phyloP scores from a whole-genome alignment of 1,140 invertebrate species.

The Drosophila ambigua region DNA sequence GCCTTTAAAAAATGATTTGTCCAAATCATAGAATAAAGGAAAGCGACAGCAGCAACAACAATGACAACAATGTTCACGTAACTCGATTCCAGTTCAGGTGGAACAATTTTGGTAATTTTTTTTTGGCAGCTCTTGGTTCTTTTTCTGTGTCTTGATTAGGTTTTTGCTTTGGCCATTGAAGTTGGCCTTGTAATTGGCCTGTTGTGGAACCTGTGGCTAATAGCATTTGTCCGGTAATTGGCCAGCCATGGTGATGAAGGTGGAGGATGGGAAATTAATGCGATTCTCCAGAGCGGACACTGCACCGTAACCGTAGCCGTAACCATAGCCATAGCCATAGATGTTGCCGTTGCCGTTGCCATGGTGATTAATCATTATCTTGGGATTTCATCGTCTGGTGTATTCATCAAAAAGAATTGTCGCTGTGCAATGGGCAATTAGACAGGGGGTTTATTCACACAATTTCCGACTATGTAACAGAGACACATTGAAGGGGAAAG shows the following conservation, averaged over 20 bases:
- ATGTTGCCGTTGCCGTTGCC: conserved; percentile 18
- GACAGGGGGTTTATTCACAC: conserved; percentile 31
- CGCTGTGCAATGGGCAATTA: conserved; percentile 25
- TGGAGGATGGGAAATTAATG: conserved; percentile 42
- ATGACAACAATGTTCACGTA: conserved; percentile 32
- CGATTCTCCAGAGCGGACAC: conserved; percentile 45
- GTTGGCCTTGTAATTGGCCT: conserved; percentile 49
- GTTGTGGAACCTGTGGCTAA: conserved; percentile 58
- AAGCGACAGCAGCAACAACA: not conserved
- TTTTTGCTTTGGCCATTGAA: conserved; percentile 26
- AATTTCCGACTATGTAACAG: conserved; percentile 15
- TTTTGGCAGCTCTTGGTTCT: conserved; percentile 35
- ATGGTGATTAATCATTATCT: conserved; percentile 51
- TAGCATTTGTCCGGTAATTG: conserved; percentile 57
- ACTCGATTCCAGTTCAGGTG: conserved; percentile 41
- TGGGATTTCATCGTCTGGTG: conserved; percentile 29
- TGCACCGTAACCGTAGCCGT: not conserved
- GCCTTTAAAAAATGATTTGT: conserved; percentile 66
- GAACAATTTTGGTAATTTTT: conserved; percentile 3
- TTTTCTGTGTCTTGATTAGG: conserved; percentile 42
- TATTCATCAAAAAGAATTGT: conserved; percentile 24
- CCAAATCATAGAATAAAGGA: conserved; percentile 34
- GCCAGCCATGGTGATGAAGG: conserved; percentile 20
- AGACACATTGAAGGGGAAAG: conserved; percentile 24
- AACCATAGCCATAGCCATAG: not conserved